Evolutionary conservation across 2,113 vertebrate genomes (phyloP).

Genomic region (Argyrosomus japonicus): DNA sequence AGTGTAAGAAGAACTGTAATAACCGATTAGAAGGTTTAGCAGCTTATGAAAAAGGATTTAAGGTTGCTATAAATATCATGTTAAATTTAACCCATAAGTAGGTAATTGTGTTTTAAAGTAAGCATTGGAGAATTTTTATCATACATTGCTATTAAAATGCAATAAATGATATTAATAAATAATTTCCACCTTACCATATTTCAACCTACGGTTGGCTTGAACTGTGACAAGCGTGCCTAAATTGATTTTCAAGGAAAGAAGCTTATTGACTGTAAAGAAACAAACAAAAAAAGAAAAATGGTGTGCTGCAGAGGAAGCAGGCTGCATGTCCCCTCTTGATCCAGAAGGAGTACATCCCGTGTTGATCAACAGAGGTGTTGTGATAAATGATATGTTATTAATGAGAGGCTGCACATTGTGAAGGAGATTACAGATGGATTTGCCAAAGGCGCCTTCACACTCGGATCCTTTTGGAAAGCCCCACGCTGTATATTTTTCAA

Average conservation of each 20-base stretch:
- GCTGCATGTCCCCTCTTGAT: constrained; percentile 3
- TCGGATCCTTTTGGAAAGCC: constrained; percentile 37
- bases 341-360: constrained; percentile 16
- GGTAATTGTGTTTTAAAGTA: not conserved
- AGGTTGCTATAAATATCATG: constrained; percentile 4
- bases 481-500: constrained; percentile 37
- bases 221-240: constrained; percentile 19
- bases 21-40: constrained; percentile 21
- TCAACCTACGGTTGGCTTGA: not conserved
- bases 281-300: not conserved
- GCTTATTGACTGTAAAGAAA: not conserved
- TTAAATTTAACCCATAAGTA: not conserved
- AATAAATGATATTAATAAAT: not conserved
- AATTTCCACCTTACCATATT: constrained; percentile 10
- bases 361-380: constrained; percentile 47
- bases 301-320: not conserved
- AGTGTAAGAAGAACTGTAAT: not conserved
- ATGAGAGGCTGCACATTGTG: constrained; percentile 49
- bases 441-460: constrained; percentile 29
- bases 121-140: not conserved
- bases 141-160: constrained; percentile 11
- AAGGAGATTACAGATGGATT: constrained; percentile 40
- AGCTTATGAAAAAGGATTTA: not conserved
- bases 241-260: constrained; percentile 26
- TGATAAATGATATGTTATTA: constrained; percentile 52